Conservation (phyloP, 2,888 invertebrate genomes). For the Lasius fuliginosus region DNA sequence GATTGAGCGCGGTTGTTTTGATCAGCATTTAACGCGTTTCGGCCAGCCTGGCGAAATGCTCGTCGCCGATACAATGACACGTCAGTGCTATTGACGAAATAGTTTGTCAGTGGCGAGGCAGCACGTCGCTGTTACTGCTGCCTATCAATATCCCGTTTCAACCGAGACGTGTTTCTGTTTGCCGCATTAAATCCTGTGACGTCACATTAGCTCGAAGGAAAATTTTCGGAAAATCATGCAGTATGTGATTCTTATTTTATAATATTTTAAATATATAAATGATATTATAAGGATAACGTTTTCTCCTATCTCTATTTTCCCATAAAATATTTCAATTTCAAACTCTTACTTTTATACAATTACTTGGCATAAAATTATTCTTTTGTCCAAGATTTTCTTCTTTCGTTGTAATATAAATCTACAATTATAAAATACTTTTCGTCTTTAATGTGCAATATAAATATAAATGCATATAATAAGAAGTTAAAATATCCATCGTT, state of each 20-base stretch:
- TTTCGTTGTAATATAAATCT: background rate
- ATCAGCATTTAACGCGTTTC: constrained; percentile 52
- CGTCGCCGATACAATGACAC: constrained; percentile 32
- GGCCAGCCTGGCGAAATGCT: constrained; percentile 21
- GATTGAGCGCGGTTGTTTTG: constrained; percentile 51
- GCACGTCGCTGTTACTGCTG: constrained; percentile 13
- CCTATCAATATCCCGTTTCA: constrained; percentile 43
- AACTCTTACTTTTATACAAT: background rate
- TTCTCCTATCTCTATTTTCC: background rate
- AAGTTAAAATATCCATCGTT: background rate
- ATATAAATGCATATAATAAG: background rate
- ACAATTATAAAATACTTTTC: background rate
- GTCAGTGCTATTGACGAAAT: constrained; percentile 49
- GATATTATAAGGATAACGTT: background rate
- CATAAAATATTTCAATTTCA: background rate
- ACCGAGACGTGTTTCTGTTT: constrained; percentile 30
- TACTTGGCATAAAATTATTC: background rate
- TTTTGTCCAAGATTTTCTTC: background rate
- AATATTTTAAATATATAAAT: background rate
- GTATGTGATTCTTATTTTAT: background rate
- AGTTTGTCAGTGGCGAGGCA: constrained; percentile 35
- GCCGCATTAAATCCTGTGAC: constrained; percentile 19
- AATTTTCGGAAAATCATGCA: constrained; percentile 24
- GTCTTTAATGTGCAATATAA: background rate
- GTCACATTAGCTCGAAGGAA: constrained; percentile 3